These are phyloP conservation scores for Nannospalax galili DNA, from an alignment of 2,113 vertebrate genomes.

Conservation along the genomic window DNA sequence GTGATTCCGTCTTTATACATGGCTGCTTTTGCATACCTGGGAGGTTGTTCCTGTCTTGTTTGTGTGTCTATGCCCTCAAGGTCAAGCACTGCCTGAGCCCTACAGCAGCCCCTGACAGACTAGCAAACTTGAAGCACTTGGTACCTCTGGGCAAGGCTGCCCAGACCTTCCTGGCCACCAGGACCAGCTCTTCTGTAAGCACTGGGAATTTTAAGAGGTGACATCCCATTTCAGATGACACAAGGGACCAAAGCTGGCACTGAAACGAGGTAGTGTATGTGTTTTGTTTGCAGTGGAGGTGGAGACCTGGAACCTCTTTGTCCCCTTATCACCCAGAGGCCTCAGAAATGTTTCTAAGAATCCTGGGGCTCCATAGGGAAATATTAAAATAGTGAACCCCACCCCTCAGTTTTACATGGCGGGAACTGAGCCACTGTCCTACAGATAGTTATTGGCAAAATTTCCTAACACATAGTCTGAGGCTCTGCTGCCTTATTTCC, in stretches of 20 bases:
- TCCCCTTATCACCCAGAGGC: background rate
- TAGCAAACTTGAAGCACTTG: background rate
- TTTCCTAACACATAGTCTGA: background rate
- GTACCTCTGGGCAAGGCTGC: background rate
- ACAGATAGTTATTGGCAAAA: background rate
- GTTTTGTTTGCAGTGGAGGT: fast-evolving
- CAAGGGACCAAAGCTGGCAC: background rate
- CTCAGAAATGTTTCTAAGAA: background rate
- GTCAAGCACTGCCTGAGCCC: background rate
- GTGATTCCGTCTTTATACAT: fast-evolving
- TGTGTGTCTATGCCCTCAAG: background rate
- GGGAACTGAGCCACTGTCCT: background rate
- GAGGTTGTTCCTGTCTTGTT: background rate
- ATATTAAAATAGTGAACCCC: background rate
- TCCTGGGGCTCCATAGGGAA: background rate
- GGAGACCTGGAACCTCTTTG: background rate
- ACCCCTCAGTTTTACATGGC: background rate
- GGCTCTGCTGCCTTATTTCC: too few species aligned
- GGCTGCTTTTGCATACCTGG: background rate
- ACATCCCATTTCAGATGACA: background rate
- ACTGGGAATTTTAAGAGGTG: background rate
- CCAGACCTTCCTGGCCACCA: background rate
- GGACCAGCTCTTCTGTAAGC: background rate
- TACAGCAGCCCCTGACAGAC: background rate
- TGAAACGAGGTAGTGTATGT: background rate